These are phyloP conservation scores for Ectemnius continuus DNA, from an alignment of 2,888 invertebrate genomes.

Conservation along the genomic window DNA sequence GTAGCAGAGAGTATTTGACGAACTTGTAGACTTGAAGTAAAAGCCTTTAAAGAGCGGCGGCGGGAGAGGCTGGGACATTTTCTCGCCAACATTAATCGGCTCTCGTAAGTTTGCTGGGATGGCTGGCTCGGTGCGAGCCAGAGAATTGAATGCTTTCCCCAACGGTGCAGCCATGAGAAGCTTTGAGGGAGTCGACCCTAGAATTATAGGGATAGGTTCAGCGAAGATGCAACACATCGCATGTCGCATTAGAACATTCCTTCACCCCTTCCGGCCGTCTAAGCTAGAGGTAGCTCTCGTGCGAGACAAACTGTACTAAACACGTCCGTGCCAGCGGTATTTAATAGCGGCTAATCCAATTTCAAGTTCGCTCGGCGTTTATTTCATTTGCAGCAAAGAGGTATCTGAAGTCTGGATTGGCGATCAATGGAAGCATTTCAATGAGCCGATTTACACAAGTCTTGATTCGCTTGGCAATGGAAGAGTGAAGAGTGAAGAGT, in stretches of 20 bases:
- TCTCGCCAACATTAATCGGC: constrained; percentile 7
- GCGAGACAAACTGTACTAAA: no score
- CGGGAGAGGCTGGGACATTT: background rate
- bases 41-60: background rate
- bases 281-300: no score
- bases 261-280: background rate
- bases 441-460: no score
- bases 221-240: background rate
- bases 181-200: constrained; percentile 4
- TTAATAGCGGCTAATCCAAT: no score
- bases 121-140: background rate
- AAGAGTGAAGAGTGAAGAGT: constrained; percentile 1
- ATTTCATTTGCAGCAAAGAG: no score
- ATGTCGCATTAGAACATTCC: background rate
- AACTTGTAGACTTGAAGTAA: background rate
- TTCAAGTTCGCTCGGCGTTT: no score
- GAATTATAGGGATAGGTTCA: background rate
- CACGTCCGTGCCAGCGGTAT: no score
- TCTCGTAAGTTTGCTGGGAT: background rate
- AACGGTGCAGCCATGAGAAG: background rate
- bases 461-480: background rate
- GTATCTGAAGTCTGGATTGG: no score
- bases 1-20: no score
- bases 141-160: background rate
- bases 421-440: no score